Percentiles rank a stretch among this genome's conserved stretches.
These are phyloP conservation scores for Aquatica leii DNA, from an alignment of 2,888 invertebrate genomes.

Conservation along the genomic window DNA sequence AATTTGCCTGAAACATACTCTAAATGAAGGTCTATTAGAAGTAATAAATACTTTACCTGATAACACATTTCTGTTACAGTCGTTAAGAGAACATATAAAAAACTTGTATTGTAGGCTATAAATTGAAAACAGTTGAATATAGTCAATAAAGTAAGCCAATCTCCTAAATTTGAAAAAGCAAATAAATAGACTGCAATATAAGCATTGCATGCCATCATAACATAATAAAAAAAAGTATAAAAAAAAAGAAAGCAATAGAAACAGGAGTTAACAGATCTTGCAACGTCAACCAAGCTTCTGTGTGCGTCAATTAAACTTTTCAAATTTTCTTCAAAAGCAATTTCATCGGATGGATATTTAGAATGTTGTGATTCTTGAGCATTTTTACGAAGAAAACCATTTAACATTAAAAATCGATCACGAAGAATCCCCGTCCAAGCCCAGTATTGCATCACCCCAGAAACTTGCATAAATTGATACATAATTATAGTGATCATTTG, in stretches of 20 bases:
- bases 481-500: neutral
- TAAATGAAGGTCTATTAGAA: no score
- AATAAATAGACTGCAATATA: neutral
- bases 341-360: neutral
- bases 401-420: neutral
- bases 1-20: constrained; percentile 39
- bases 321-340: neutral
- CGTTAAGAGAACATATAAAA: neutral
- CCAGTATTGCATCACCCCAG: neutral
- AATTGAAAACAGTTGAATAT: constrained; percentile 1
- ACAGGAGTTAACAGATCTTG: neutral
- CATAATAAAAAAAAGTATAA: neutral
- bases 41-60: neutral
- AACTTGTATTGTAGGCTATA: neutral
- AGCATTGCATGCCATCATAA: neutral
- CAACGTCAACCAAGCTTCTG: neutral
- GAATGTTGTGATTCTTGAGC: neutral
- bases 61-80: neutral
- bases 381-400: neutral
- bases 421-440: neutral
- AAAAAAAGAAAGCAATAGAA: neutral
- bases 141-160: neutral
- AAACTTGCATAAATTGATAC: neutral
- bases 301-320: neutral
- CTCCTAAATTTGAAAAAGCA: neutral